Percentiles rank a stretch among this genome's conserved stretches.
These are phyloP conservation scores for Heliconius melpomene DNA, from an alignment of 1,140 invertebrate genomes.

Conservation along the genomic window DNA sequence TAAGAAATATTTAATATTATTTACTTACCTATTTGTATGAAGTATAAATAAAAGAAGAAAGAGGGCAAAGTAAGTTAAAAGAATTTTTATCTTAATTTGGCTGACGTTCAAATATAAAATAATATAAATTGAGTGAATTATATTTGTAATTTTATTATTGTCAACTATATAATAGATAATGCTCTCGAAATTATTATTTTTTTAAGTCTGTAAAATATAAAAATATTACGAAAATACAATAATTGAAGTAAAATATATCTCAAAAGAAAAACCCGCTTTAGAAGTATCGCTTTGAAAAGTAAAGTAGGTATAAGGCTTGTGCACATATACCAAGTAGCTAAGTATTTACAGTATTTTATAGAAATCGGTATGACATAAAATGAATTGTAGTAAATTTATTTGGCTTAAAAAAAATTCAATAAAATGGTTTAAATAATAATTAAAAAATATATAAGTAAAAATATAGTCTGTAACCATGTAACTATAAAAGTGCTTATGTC, in stretches of 20 bases:
- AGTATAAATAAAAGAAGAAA: neutral
- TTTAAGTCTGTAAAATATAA: neutral
- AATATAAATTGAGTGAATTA: neutral
- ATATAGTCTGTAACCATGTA: neutral
- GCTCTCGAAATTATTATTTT: neutral
- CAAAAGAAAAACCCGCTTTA: conserved; percentile 25
- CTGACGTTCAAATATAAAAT: conserved; percentile 23
- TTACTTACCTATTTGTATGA: conserved; percentile 19
- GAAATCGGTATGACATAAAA: neutral
- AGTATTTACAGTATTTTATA: neutral
- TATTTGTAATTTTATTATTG: conserved; percentile 16
- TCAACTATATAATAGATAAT: neutral
- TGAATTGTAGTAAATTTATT: neutral
- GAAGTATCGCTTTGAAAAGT: conserved; percentile 31
- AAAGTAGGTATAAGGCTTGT: conserved; percentile 22
- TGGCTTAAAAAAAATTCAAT: neutral
- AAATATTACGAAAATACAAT: neutral
- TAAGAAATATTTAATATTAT: neutral
- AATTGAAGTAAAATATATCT: neutral
- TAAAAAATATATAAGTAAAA: neutral
- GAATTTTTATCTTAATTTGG: conserved; percentile 18
- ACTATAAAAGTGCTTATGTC: neutral
- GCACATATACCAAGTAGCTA: neutral
- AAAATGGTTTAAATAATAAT: neutral
- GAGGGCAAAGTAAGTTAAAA: neutral